Conservation (phyloP, 2,113 vertebrate species). For the Brachyistius frenatus region DNA sequence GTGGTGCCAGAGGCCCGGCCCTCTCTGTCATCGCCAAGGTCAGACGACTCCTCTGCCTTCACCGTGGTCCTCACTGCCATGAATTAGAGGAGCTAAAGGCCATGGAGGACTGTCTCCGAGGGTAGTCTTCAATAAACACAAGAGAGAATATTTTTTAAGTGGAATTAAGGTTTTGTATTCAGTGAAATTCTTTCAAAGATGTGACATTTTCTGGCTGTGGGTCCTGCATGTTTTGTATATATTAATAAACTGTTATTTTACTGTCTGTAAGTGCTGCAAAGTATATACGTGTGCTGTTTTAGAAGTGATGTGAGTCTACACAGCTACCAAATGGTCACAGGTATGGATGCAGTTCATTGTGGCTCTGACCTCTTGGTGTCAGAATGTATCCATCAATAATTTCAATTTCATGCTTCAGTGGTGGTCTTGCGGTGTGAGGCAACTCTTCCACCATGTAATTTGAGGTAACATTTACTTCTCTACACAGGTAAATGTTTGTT, state of each 20-base stretch:
- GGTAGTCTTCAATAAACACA: slow-evolving; percentile 27
- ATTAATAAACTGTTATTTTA: no score
- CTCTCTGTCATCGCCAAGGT: slow-evolving; percentile 86
- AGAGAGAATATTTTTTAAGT: not conserved
- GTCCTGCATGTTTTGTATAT: not conserved
- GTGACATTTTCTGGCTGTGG: not conserved
- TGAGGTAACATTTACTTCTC: slow-evolving; percentile 21
- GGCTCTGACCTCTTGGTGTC: slow-evolving; percentile 55
- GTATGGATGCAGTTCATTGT: slow-evolving; percentile 1
- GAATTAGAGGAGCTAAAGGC: slow-evolving; percentile 89
- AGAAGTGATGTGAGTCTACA: not conserved
- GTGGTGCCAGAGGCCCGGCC: slow-evolving; percentile 77
- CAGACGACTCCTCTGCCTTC: slow-evolving; percentile 85
- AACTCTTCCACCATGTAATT: slow-evolving; percentile 38
- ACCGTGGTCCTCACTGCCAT: slow-evolving; percentile 82
- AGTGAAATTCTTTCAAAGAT: slow-evolving; percentile 22
- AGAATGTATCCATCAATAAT: slow-evolving; percentile 66
- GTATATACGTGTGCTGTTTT: not conserved
- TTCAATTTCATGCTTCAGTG: slow-evolving; percentile 71
- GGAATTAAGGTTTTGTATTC: not conserved
- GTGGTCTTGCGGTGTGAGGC: slow-evolving; percentile 1
- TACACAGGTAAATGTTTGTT: slow-evolving; percentile 5
- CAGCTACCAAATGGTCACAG: not conserved
- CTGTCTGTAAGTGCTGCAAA: no score
- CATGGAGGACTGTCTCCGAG: slow-evolving; percentile 89